Evolutionary conservation across 2,797 vertebrate species (phyloP).

Genomic region (Onychomys arenicola): DNA sequence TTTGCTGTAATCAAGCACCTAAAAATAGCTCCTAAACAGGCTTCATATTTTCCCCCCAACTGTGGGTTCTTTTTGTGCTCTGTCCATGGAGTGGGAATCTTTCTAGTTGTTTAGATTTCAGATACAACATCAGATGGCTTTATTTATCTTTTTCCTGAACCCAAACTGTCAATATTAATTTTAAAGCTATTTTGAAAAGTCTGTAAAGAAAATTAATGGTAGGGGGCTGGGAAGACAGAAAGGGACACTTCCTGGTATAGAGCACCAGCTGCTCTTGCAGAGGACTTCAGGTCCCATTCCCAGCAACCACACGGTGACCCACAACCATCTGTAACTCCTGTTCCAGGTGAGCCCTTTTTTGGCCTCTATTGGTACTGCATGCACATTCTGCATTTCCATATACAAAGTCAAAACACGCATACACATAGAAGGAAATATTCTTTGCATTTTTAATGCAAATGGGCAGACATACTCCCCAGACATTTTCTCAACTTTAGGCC

Average conservation of each 20-base stretch:
- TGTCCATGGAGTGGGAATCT: not conserved
- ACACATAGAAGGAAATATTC: not conserved
- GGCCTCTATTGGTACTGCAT: not conserved
- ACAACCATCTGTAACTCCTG: not conserved
- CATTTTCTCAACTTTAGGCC: not conserved
- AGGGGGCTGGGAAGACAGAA: not conserved
- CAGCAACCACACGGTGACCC: not conserved
- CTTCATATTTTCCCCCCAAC: conserved; percentile 44
- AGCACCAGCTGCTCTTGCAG: not conserved
- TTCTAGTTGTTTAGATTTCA: conserved; percentile 40
- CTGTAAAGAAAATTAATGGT: conserved; percentile 33
- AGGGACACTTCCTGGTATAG: not conserved
- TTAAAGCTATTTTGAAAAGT: conserved; percentile 30
- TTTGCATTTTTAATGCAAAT: not conserved
- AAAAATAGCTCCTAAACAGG: conserved; percentile 61
- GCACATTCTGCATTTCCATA: not conserved
- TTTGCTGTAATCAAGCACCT: conserved; percentile 67
- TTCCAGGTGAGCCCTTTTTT: not conserved
- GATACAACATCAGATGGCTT: not conserved
- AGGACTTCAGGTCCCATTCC: not conserved
- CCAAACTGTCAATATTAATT: not conserved
- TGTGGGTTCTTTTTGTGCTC: conserved; percentile 47
- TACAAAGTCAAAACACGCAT: not conserved
- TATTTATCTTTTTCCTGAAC: not conserved
- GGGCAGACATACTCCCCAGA: too few relatives aligned